Evolutionary conservation across 30 jellyfish, hydroid and myxozoan genomes (phyloP), one percentile per base, ranked within the genome.

Genomic region (Hydractinia echinata): DNA sequence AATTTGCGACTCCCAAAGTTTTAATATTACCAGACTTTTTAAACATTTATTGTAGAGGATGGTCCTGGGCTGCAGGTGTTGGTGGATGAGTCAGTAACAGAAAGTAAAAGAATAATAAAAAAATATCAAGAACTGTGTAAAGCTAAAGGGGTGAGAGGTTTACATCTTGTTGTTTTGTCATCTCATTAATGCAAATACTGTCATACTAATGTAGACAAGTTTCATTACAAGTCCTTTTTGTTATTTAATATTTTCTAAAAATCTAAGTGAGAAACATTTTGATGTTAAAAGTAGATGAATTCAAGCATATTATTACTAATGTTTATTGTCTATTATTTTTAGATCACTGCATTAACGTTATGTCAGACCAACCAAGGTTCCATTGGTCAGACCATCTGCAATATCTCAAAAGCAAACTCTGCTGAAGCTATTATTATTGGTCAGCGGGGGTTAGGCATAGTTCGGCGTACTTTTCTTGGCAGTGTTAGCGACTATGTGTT

Each of bases 401-500:
- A 83, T 69, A 61, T 88, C 61, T 94, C 94, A 4, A 76, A 85
- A 19, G 94, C 78, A 55, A 84, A 84, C 61, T 69, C 80, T 20
- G 96, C 96, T 53, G 44, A 21, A 30, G 52, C 79, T 0, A 78
- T 88, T 15, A 61, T 84, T 8, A 79, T 88, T 82, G 96, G 96
- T 2, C 69, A 89, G 30, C 72, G 96, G 10, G 96, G 96, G 3
- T 76, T 88, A 16, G 96, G 96, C 21, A 66, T 84, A 11, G 89
- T 88, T 69, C 89, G 96, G 49, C 82, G 96, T 54, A 88, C 96
- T 9, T 73, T 88, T 49, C 89, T 88, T 15, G 96, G 96, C 4
- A 88, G 96, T 78, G 96, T 88, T 61, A 88, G 96, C 55, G 96
- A 88, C 79, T 88, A 76, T 58, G 93, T 88, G 52, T 16, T 88